Base-by-base conservation (phyloP, 2,888 invertebrate species). In the Podabrus alpinus region DNA sequence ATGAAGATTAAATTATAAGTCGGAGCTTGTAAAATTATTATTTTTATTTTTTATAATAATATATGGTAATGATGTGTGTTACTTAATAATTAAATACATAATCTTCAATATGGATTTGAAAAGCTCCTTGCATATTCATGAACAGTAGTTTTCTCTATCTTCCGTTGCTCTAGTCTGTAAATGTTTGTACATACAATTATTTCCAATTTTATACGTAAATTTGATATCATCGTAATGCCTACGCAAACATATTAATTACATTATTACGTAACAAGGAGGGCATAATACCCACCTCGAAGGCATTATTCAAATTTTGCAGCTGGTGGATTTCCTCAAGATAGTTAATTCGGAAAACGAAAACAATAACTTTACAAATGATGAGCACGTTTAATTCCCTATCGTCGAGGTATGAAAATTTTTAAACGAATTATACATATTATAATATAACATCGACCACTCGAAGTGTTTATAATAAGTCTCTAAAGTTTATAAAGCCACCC, bases 301-400 rank as follows among this genome's bases (percentile, higher is more conserved):
- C 64, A 29, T 59, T 71, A 71, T 71, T 71, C 70, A 71, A 71
- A 71, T 71, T 71, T 71, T 71, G 70, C 70, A 71, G 70, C 64
- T 71, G 70, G 25, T 64, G 45, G 19, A 45, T 24, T 71, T 45
- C 59, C 64, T 71, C 15, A 71, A 71, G 62, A 64, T 25, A 64
- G 64, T 66, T 19, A 71, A 24, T 70, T 71, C 45, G 45, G 19
- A 64, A 71, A 71, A 71, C 45, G 70, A 71, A 70, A 71, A 71
- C 70, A 71, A 71, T 29, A 64, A 64, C 62, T 64, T 64, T 19
- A 15, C 19, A 64, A 64, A 64, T 64, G 62, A 64, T 64, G 62
- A 3, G 62, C 62, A n/a, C 17, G 45, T 45, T 45, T 45, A 45
- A 45, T 45, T 45, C 13, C 7, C 45, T n/a, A 9, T n/a, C 9